Percentiles rank a stretch among this genome's conserved stretches.
These are phyloP conservation scores for Microctonus hyperodae DNA, from an alignment of 2,888 invertebrate genomes.

Conservation along the genomic window DNA sequence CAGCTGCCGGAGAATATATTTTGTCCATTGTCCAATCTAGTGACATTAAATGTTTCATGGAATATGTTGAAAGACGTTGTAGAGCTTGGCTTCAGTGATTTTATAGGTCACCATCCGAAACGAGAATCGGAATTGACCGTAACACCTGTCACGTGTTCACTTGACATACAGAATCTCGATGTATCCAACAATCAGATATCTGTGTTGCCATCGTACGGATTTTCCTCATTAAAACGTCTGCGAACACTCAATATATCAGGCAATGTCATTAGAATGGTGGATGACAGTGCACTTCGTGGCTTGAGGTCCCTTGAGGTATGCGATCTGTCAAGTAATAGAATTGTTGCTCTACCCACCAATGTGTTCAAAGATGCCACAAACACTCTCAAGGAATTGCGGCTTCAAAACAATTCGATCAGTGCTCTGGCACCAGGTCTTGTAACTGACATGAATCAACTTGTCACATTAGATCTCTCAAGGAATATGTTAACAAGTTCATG, in stretches of 20 bases:
- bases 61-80: conserved; percentile 89
- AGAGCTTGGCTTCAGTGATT: conserved; percentile 84
- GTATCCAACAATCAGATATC: conserved; percentile 86
- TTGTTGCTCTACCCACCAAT: conserved; percentile 85
- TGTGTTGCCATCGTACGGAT: conserved; percentile 81
- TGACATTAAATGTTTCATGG: conserved; percentile 83
- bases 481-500: conserved; percentile 87
- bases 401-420: conserved; percentile 91
- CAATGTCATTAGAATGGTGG: conserved; percentile 89
- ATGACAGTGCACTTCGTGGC: conserved; percentile 82
- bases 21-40: conserved; percentile 81
- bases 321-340: conserved; percentile 89
- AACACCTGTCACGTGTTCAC: conserved; percentile 68
- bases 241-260: conserved; percentile 83
- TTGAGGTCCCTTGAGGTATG: conserved; percentile 83
- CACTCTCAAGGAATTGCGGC: conserved; percentile 85
- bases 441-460: conserved; percentile 83
- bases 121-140: conserved; percentile 43
- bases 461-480: conserved; percentile 83
- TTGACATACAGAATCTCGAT: conserved; percentile 84
- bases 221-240: conserved; percentile 80
- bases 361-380: conserved; percentile 81
- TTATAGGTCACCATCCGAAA: conserved; percentile 61
- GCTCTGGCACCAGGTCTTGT: conserved; percentile 86
- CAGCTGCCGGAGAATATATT: conserved; percentile 86